Evolutionary conservation across 2,113 vertebrate species (phyloP).

Genomic region (Aix galericulata): DNA sequence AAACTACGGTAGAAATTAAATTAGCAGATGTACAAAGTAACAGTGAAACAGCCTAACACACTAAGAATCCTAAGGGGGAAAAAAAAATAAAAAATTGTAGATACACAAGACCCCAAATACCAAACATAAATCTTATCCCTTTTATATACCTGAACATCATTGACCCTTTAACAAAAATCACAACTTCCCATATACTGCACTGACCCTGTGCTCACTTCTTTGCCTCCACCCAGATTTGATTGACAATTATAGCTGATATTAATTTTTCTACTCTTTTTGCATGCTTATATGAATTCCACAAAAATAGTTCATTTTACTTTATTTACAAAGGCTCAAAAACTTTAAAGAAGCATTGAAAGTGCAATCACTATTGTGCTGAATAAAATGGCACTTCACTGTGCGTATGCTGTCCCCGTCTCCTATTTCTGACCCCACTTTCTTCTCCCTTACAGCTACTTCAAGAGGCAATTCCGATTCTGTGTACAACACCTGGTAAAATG

Average conservation of each 20-base stretch:
- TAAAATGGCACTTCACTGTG: not conserved
- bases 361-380: rapidly evolving
- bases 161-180: not conserved
- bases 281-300: not conserved
- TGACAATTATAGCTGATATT: not conserved
- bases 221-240: not conserved
- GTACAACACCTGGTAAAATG: not conserved
- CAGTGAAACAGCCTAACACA: not conserved
- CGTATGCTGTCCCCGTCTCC: not conserved
- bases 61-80: not conserved
- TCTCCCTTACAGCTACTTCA: not conserved
- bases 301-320: not conserved
- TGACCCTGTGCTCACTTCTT: not conserved
- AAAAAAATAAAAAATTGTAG: not conserved
- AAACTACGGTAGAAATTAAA: not conserved
- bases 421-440: not conserved
- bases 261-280: not conserved
- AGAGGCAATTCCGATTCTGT: not conserved
- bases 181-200: not conserved
- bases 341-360: not conserved
- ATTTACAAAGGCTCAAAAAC: not conserved
- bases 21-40: not conserved
- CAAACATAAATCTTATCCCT: not conserved
- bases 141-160: not conserved
- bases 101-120: not conserved